These are phyloP conservation scores for Heloderma charlesbogerti DNA, from an alignment of 2,113 vertebrate species.

Conservation along the genomic window DNA sequence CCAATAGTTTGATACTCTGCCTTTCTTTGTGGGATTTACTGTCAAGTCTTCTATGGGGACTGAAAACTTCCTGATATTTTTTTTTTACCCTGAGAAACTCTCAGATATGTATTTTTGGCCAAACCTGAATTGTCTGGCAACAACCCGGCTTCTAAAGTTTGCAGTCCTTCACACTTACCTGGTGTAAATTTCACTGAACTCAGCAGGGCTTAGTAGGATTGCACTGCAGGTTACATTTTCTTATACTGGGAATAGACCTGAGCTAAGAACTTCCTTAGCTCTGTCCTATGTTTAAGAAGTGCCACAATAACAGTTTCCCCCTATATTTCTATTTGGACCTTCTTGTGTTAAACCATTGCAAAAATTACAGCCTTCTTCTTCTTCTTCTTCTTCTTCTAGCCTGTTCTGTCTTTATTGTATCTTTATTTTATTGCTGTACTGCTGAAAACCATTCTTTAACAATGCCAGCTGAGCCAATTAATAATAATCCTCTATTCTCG, in stretches of 20 bases:
- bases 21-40: not conserved
- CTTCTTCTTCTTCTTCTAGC: not conserved
- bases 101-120: not conserved
- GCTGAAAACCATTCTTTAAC: too few species aligned
- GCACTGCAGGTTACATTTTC: not conserved
- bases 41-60: not conserved
- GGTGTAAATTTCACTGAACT: not conserved
- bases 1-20: not conserved
- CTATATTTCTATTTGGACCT: too few species aligned
- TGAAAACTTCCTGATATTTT: not conserved
- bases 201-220: not conserved
- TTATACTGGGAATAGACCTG: not conserved
- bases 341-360: not conserved
- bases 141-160: not conserved
- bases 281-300: not conserved
- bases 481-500: too few species aligned
- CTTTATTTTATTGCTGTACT: too few species aligned
- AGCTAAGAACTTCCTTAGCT: not conserved
- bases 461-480: too few species aligned
- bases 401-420: too few species aligned
- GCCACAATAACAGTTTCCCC: not conserved
- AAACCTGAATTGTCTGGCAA: too few species aligned
- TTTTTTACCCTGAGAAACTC: not conserved
- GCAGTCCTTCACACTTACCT: not conserved
- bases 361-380: not conserved